Evolutionary conservation across 1,140 invertebrate species (phyloP), one percentile per base, ranked within the genome.

Genomic region (Zaprionus davidi): DNA sequence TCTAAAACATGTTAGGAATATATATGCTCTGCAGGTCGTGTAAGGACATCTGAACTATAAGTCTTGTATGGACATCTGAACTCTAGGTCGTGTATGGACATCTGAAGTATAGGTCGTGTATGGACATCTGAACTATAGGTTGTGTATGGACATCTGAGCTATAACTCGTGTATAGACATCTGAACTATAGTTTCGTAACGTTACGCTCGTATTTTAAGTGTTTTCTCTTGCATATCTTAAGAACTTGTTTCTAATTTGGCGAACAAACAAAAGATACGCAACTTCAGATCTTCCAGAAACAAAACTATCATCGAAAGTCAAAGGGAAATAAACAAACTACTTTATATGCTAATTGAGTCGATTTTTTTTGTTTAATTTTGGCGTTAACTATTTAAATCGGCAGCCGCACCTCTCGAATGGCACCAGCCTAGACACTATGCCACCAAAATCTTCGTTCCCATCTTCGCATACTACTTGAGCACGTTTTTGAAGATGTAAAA

Each of bases 291-390:
- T 41, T 28, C 11, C 6, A 7, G 24, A 41, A 28, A 57, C 12
- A 28, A 56, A 11, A 41, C 53, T 57, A 49, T 49, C 31, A 49
- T 15, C 13, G 26, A 62, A 62, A 62, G 59, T 62, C 9, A 38
- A 3, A 22, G 5, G n/a, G 15, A 49, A 28, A 62, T 12, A 49
- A 44, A 49, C n/a, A 46, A 34, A 24, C n/a, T 46, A 34, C 20
- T 64, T 36, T 49, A 55, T 66, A 66, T 66, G 63, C 31, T 55
- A 66, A 66, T 66, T 15, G 31, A 55, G 3, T 2, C n/a, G 20
- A 26, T 38, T 41, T 55, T 55, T 36, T 46, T 38, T 55, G 38
- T 55, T 24, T 13, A 31, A 31, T 17, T 55, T 38, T 34, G 53
- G 53, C 53, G 26, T 56, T 17, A 22, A 36, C 28, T 55, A 55